Percentiles rank a stretch among this genome's conserved stretches.
Evolutionary conservation across 2,888 invertebrate species (phyloP).

Genomic region (Melikaiella ostensackeni): DNA sequence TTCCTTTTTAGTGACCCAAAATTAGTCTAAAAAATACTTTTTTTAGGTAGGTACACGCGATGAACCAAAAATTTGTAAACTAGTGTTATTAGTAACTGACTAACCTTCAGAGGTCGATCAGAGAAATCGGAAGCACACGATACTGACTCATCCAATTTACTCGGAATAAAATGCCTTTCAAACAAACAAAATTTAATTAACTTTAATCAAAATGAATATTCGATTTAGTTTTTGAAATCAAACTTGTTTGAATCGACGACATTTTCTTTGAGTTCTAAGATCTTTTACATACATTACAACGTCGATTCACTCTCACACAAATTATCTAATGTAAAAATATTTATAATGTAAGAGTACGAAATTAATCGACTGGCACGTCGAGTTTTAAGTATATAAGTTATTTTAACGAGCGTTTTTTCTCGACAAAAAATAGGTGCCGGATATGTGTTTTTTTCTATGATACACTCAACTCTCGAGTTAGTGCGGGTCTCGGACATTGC

Average conservation of each 20-base stretch:
- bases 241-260: slow-evolving; percentile 7
- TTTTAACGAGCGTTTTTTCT: slow-evolving; percentile 13
- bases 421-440: neutral
- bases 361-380: slow-evolving; percentile 39
- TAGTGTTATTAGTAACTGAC: slow-evolving; percentile 10
- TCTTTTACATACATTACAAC: slow-evolving; percentile 12
- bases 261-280: neutral
- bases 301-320: slow-evolving; percentile 4
- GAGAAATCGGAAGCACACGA: slow-evolving; percentile 32
- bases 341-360: slow-evolving; percentile 23
- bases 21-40: no score
- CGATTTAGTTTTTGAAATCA: neutral
- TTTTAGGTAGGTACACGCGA: no score
- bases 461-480: no score
- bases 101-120: neutral
- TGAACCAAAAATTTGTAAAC: no score
- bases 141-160: neutral
- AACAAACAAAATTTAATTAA: neutral
- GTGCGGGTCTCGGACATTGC: no score
- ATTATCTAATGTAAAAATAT: neutral
- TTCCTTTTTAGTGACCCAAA: no score
- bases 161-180: slow-evolving; percentile 7
- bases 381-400: slow-evolving; percentile 20
- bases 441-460: neutral
- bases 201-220: neutral